Evolutionary conservation across 2,888 invertebrate genomes (phyloP), one percentile per base, ranked within the genome.

Genomic region (Corbicula japonica): DNA sequence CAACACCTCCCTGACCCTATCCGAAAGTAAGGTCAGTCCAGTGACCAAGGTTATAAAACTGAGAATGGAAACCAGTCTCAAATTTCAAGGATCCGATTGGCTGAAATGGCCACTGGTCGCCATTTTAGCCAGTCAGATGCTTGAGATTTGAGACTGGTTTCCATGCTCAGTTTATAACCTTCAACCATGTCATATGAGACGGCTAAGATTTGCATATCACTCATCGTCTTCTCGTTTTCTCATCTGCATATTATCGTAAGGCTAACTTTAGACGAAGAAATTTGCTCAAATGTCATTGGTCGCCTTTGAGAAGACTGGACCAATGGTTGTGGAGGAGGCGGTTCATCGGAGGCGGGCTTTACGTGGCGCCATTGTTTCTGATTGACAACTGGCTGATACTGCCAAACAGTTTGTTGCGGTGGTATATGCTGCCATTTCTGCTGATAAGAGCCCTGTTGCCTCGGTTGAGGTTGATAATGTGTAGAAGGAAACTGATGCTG

Each of bases 251-350:
- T 91, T 91, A 73, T 91, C 91, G 68, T 91, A 91, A 91, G 85
- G 66, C 91, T 91, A 76, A 91, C 88, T 83, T 91, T 91, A 1
- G 91, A 91, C 6, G 91, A 90, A 5, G 89, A 89, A 15, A 85
- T 81, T 72, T 90, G 90, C 63, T 90, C 89, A 82, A 91, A 91
- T 30, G 89, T 90, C 89, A 91, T 90, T 50, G 91, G 91, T 60
- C 91, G 86, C 34, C 86, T 84, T 38, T 86, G 90, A 6, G 91
- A 91, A 4, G 91, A 90, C 54, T 89, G 84, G 35, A 87, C 87
- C 30, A 91, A 77, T 32, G 90, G 91, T 28, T 88, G 86, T 1
- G 89, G 85, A 0, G 78, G 80, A n/a, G 78, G 83, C 38, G 72
- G 68, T 28, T 83, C 83, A 10, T 80, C 80, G 30, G 44, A 75